Base-by-base conservation (phyloP, 2,888 invertebrate genomes). In the Sinodicranocentrus sp. region DNA sequence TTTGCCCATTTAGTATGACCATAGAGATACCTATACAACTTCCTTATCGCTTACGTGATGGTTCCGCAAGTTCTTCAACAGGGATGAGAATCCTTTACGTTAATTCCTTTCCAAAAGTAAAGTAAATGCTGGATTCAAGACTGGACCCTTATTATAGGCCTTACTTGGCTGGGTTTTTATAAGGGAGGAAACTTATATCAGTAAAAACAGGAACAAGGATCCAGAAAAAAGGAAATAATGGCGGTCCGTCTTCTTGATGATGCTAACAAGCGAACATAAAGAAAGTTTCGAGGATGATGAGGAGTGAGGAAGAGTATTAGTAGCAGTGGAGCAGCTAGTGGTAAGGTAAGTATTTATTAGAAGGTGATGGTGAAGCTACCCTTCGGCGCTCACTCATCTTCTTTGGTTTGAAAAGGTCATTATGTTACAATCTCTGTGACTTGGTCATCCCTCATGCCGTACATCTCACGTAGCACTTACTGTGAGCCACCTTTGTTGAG, bases 301-400 rank as follows among this genome's bases (percentile, higher is more conserved):
- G 26, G n/a, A 65, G 10, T 19, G 21, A 65, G 26, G 26, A 65
- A 65, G 26, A 72, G 61, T 61, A 72, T 39, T 26, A 57, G 54
- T 54, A 25, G 15, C 19, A 26, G 54, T 13, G 57, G 21, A 71
- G 19, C 52, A 48, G 52, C 25, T 43, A 72, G 26, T 39, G 79
- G 63, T 59, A 59, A 72, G 61, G 43, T 71, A 48, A 79, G 78
- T 39, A 78, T 78, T 78, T 78, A 78, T 78, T 70, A 63, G 54
- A 59, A 77, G 77, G 68, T 68, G 77, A 77, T 59, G 68, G 77
- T 44, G 39, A 65, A 67, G 76, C 68, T 77, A 68, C 67, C 77
- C 68, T 68, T 77, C 28, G 67, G 77, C 77, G 77, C 19, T 65
- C 26, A 59, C 68, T 78, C 68, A n/a, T 68, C 39, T 28, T 26